Evolutionary conservation across 2,797 vertebrate species (phyloP).

Genomic region (Glyptemys insculpta): DNA sequence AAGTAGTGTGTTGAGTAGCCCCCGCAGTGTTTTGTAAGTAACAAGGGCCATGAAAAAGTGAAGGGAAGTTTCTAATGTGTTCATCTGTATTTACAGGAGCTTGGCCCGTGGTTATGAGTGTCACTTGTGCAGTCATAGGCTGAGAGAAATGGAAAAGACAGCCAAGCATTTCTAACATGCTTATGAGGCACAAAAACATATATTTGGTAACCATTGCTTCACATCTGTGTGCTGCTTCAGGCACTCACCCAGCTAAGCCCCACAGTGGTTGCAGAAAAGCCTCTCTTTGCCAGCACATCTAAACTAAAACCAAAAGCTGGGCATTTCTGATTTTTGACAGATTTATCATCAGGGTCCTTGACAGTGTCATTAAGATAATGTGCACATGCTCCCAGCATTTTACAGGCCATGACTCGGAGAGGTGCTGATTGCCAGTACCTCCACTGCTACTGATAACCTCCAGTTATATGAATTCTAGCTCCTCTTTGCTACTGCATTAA

Average conservation of each 20-base stretch:
- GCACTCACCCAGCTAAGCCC: neutral
- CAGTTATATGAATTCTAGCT: neutral
- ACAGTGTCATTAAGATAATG: neutral
- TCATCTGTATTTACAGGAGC: neutral
- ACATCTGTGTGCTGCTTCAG: neutral
- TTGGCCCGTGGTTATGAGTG: neutral
- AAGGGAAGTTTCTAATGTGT: neutral
- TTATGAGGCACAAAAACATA: rapidly evolving
- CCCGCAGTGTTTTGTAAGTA: neutral
- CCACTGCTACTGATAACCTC: rapidly evolving
- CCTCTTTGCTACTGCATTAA: neutral
- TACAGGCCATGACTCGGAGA: neutral
- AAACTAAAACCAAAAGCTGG: neutral
- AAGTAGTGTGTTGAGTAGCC: neutral
- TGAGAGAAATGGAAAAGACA: neutral
- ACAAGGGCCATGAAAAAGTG: rapidly evolving
- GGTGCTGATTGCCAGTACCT: neutral
- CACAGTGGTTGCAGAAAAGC: rapidly evolving
- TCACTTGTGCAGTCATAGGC: neutral
- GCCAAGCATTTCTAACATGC: neutral
- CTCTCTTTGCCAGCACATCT: neutral
- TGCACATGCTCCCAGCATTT: neutral
- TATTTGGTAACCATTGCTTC: neutral
- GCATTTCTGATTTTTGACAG: neutral
- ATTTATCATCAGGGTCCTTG: neutral